phyloP scores from a whole-genome alignment of 1,140 invertebrate genomes.

The Drosophila rufa region DNA sequence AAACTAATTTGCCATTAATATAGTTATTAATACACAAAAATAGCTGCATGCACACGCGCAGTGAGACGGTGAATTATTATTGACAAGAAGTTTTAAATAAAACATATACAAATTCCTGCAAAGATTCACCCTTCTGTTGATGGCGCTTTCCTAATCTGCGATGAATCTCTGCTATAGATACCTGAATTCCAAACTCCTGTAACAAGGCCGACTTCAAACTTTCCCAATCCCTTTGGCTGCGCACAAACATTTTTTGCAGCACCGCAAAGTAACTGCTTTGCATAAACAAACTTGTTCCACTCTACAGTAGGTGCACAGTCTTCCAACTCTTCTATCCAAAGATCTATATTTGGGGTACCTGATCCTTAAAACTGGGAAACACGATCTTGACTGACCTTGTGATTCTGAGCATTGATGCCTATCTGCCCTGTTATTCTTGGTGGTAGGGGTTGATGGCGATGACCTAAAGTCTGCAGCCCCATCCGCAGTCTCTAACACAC shows the following conservation, averaged over 20 bases:
- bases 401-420: no score
- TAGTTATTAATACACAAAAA: no score
- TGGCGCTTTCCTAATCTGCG: not conserved
- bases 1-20: no score
- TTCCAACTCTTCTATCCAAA: not conserved
- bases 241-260: not conserved
- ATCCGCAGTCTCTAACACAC: no score
- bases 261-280: slow-evolving; percentile 1
- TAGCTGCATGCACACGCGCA: no score
- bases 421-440: no score
- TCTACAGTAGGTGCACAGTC: not conserved
- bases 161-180: not conserved
- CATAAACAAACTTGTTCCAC: not conserved
- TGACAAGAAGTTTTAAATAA: no score
- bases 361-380: not conserved
- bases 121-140: not conserved
- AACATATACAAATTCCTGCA: not conserved
- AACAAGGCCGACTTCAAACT: not conserved
- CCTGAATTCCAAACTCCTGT: not conserved
- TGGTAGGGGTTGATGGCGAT: no score
- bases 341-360: not conserved
- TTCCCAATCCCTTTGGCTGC: not conserved
- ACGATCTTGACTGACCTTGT: not conserved
- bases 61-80: no score
- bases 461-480: no score